Evolutionary conservation across 2,113 vertebrate species (phyloP), one percentile per base, ranked within the genome.

Genomic region (Cephalopholis sonnerati): DNA sequence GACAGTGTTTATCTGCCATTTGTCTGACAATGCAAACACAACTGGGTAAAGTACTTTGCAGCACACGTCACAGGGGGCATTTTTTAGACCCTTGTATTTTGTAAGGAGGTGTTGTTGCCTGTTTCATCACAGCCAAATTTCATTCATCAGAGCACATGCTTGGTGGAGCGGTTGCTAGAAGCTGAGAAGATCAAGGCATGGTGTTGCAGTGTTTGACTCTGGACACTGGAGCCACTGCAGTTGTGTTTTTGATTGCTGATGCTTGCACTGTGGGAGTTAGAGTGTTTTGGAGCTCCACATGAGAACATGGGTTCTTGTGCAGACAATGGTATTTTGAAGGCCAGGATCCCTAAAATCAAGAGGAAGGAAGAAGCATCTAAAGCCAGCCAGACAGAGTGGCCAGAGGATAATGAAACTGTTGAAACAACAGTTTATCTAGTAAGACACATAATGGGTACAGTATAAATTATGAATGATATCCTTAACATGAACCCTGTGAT

Each of bases 271-370:
- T 74, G 25, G 16, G 48, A 48, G 25, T 15, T 10, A 1, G 3
- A 51, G 10, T 24, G 55, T 57, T 58, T 53, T 44, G 18, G 24
- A 59, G 29, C 63, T 39, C 3, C 57, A 41, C 13, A 75, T 48
- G 1, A 32, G 48, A 57, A 75, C 17, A 3, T 27, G n/a, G 13
- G n/a, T 25, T 66, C 15, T 25, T 29, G 24, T 61, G 62, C 3
- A 1, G 4, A 41, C 66, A 63, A 63, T 62, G 11, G 41, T 57
- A 41, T 73, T 27, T 54, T n/a, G 29, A 13, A 29, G 13, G 53
- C 66, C 12, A 54, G 36, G n/a, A 62, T 68, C 48, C 20, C 8
- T 39, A 44, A 62, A 82, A 62, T 74, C 51, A 58, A 66, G 41
- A 44, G 41, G 46, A 65, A 13, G 5, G n/a, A 50, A 29, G 44